A percentile compares a stretch with the other conserved stretches of the same genome.
phyloP scores from a whole-genome alignment of 2,888 invertebrate species.

The Drosophila robusta region DNA sequence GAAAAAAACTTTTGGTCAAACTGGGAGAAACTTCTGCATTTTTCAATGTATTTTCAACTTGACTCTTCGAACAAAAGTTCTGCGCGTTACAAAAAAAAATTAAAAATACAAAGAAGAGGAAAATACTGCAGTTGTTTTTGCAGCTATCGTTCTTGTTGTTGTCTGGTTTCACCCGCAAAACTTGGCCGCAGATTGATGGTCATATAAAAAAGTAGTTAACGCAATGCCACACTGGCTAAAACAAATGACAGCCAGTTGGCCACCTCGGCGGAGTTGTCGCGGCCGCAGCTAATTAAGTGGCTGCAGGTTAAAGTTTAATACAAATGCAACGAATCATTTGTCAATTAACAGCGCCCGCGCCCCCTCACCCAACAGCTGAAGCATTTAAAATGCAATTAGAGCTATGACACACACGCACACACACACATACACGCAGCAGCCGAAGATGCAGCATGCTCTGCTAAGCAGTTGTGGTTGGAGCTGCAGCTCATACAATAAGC shows the following conservation, averaged over 20 bases:
- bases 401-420: slow-evolving; percentile 16
- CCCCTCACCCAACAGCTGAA: slow-evolving; percentile 4
- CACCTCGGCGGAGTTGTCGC: slow-evolving; percentile 22
- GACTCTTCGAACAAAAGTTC: slow-evolving; percentile 56
- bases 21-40: slow-evolving; percentile 48
- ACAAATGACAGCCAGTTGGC: slow-evolving; percentile 17
- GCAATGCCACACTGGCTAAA: slow-evolving; percentile 57
- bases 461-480: slow-evolving; percentile 28
- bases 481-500: slow-evolving; percentile 63
- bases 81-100: not conserved
- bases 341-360: slow-evolving; percentile 54
- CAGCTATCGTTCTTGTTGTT: slow-evolving; percentile 17
- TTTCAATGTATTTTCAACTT: slow-evolving; percentile 72
- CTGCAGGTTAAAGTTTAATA: slow-evolving; percentile 68
- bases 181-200: slow-evolving; percentile 71
- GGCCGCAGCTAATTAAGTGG: slow-evolving; percentile 70
- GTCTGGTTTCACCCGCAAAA: slow-evolving; percentile 34
- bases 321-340: slow-evolving; percentile 73
- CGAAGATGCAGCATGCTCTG: slow-evolving; percentile 30
- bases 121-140: slow-evolving; percentile 22
- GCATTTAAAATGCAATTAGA: slow-evolving; percentile 77
- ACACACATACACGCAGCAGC: slow-evolving; percentile 4
- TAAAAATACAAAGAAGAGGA: not conserved
- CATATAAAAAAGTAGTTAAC: slow-evolving; percentile 76
- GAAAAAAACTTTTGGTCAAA: slow-evolving; percentile 29